Conservation (phyloP, 2,888 invertebrate species). For the Abrostola tripartita region DNA sequence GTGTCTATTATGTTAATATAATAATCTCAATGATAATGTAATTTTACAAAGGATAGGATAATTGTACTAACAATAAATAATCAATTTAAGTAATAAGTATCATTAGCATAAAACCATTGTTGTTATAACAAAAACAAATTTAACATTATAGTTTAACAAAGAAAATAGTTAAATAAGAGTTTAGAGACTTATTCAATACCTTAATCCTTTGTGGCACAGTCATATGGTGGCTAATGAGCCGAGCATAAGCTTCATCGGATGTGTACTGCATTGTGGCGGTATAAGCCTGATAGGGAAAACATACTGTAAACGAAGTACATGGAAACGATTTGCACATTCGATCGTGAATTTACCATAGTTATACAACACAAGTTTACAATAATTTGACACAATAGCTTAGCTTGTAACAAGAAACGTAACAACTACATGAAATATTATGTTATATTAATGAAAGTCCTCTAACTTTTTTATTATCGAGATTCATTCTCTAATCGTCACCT, state of each 20-base stretch:
- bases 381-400: not conserved
- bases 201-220: conserved; percentile 86
- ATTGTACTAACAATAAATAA: too few relatives aligned
- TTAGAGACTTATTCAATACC: conserved; percentile 60
- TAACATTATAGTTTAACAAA: too few relatives aligned
- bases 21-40: too few relatives aligned
- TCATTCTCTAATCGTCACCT: conserved; percentile 6
- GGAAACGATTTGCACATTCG: conserved; percentile 5
- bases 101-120: too few relatives aligned
- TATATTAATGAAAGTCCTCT: conserved; percentile 2
- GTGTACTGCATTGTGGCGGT: conserved; percentile 75
- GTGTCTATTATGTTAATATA: too few relatives aligned
- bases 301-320: conserved; percentile 11
- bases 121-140: not conserved
- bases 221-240: conserved; percentile 86
- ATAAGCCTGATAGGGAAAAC: conserved; percentile 34
- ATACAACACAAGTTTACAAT: not conserved
- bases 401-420: not conserved
- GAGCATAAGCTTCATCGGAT: conserved; percentile 83
- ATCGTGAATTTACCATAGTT: not conserved
- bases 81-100: too few relatives aligned
- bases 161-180: too few relatives aligned
- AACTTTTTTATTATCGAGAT: conserved; percentile 17
- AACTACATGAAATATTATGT: conserved; percentile 3
- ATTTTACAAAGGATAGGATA: too few relatives aligned